A percentile compares a stretch with the other conserved stretches of the same genome.
phyloP scores from a whole-genome alignment of 2,888 invertebrate species.

The Eumerus sabulonum region DNA sequence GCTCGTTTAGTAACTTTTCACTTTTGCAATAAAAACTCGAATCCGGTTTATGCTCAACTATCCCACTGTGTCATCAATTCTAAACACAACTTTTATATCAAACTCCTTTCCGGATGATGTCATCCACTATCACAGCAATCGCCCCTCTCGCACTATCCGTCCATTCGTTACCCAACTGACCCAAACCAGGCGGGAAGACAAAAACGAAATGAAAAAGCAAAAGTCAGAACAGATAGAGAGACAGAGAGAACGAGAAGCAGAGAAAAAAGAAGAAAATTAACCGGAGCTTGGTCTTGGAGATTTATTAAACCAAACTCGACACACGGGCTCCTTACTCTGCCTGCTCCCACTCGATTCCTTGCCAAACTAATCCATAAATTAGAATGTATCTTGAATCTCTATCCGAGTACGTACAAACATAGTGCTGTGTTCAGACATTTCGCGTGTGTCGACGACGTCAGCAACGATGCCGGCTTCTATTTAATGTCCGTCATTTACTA shows the following conservation, averaged over 20 bases:
- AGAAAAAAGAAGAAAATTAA: not conserved
- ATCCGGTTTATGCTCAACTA: constrained; percentile 19
- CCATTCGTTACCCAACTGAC: constrained; percentile 23
- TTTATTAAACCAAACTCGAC: constrained; percentile 60
- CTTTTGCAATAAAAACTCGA: not conserved
- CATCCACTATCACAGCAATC: constrained; percentile 52
- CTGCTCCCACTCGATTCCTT: constrained; percentile 2
- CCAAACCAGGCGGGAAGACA: constrained; percentile 37
- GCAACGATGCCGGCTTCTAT: constrained; percentile 4
- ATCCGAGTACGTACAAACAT: not conserved
- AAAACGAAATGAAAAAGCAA: too few species aligned
- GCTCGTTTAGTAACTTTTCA: not conserved
- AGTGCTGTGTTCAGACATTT: constrained; percentile 1
- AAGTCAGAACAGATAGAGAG: too few species aligned
- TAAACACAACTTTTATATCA: constrained; percentile 44
- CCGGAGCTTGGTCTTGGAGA: constrained; percentile 44
- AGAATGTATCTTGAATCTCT: constrained; percentile 47
- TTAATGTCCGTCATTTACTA: constrained; percentile 55
- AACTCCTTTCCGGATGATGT: constrained; percentile 66
- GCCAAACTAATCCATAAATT: constrained; percentile 54
- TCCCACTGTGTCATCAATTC: constrained; percentile 12
- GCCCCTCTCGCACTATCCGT: constrained; percentile 37
- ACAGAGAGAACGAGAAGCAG: too few species aligned
- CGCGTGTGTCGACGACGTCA: constrained; percentile 25
- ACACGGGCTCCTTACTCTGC: not conserved